Conservation (phyloP, 2,797 vertebrate species). For the Lagorchestes hirsutus region DNA sequence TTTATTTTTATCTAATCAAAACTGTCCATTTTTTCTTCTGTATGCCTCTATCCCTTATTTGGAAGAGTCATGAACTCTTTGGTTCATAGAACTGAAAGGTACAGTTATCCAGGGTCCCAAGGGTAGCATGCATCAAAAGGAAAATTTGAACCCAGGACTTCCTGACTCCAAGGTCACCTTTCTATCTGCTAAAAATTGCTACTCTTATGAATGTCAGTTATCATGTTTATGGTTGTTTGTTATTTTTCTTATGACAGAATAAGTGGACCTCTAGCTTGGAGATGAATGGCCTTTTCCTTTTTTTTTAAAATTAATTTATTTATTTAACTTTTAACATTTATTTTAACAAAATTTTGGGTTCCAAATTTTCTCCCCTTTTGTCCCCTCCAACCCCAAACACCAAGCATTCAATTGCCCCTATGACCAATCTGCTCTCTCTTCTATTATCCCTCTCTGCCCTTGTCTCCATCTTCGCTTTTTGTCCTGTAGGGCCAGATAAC, state of each 20-base stretch:
- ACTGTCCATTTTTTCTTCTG: background rate
- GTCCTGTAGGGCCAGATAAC: too few species aligned
- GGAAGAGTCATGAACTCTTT: background rate
- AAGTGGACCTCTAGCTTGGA: background rate
- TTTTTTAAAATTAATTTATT: too few species aligned
- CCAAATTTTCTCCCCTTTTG: too few species aligned
- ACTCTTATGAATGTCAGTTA: background rate
- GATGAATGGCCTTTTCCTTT: too few species aligned
- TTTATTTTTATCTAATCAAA: background rate
- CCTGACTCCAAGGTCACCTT: background rate
- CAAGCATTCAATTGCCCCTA: too few species aligned
- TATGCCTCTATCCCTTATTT: background rate
- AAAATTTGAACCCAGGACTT: background rate
- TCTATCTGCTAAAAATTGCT: background rate
- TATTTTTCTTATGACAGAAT: background rate
- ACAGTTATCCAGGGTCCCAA: background rate
- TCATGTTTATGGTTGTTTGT: background rate
- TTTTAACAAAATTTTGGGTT: too few species aligned
- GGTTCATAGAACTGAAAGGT: background rate
- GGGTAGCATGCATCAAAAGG: background rate
- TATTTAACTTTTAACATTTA: too few species aligned
- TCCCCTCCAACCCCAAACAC: too few species aligned
- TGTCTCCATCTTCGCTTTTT: too few species aligned
- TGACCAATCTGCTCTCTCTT: too few species aligned
- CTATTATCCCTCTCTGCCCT: too few species aligned